Conservation (phyloP, 2,113 vertebrate genomes). For the Pomatostomus ruficeps region DNA sequence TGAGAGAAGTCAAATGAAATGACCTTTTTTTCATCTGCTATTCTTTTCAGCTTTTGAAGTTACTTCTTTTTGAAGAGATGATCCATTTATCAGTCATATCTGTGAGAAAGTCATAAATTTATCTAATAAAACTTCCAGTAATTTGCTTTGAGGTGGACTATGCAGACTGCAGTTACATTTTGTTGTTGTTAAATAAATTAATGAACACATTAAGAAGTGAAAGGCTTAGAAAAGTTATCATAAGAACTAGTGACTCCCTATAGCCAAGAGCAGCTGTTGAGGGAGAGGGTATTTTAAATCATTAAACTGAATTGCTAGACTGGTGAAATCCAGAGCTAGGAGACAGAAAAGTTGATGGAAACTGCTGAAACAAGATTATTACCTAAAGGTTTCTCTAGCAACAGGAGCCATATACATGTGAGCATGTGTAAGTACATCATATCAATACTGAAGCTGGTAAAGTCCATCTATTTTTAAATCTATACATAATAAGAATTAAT, state of each 20-base stretch:
- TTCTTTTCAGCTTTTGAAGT: slow-evolving; percentile 34
- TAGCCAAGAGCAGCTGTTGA: neutral
- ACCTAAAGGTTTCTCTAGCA: neutral
- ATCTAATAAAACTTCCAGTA: neutral
- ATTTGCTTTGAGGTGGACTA: neutral
- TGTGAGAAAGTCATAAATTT: neutral
- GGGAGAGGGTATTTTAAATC: neutral
- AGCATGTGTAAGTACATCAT: neutral
- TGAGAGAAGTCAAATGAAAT: slow-evolving; percentile 42
- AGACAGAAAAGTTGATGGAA: neutral
- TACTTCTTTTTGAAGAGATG: neutral
- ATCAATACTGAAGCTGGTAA: neutral
- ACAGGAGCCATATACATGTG: neutral
- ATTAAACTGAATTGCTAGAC: neutral
- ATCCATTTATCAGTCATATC: neutral
- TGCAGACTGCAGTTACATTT: neutral
- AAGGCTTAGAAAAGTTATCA: neutral
- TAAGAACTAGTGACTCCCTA: neutral
- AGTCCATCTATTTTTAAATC: neutral
- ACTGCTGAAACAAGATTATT: neutral
- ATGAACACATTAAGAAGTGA: neutral
- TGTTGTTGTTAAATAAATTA: neutral
- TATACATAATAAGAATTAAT: neutral
- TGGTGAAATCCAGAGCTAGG: neutral
- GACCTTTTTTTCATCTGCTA: neutral